Evolutionary conservation across 2,888 invertebrate genomes (phyloP).

Genomic region (Cerastis leucographa): DNA sequence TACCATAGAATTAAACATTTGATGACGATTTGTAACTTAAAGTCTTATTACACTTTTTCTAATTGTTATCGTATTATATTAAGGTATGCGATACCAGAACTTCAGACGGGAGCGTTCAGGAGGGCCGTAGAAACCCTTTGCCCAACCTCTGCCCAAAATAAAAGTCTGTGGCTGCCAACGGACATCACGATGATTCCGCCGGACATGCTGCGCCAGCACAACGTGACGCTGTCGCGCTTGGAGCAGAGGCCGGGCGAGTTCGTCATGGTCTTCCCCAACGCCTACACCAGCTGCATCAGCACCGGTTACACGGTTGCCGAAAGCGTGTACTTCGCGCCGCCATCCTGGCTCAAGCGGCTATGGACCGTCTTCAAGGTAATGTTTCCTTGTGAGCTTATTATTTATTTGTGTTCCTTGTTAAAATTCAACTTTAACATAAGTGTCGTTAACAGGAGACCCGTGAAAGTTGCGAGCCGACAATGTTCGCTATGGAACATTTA

Average conservation of each 20-base stretch:
- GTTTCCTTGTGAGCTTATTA: slow-evolving; percentile 6
- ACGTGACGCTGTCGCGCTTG: slow-evolving; percentile 94
- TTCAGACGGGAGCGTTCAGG: slow-evolving; percentile 94
- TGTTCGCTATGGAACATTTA: slow-evolving; percentile 96
- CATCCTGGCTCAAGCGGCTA: slow-evolving; percentile 94
- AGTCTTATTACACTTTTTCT: background rate
- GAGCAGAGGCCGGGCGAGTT: slow-evolving; percentile 97
- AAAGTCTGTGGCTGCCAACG: slow-evolving; percentile 96
- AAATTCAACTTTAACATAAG: no score
- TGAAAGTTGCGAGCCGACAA: slow-evolving; percentile 96
- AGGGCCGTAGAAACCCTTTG: slow-evolving; percentile 94
- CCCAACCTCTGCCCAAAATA: slow-evolving; percentile 95
- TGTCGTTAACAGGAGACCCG: slow-evolving; percentile 92
- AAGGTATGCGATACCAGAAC: slow-evolving; percentile 95
- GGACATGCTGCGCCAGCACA: slow-evolving; percentile 93
- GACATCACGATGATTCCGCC: slow-evolving; percentile 98
- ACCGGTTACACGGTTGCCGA: slow-evolving; percentile 97
- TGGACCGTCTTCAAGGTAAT: slow-evolving; percentile 93
- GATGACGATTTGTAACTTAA: background rate
- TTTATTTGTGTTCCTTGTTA: background rate
- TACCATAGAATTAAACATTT: background rate
- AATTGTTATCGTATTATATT: background rate
- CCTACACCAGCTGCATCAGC: slow-evolving; percentile 96
- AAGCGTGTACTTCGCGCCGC: slow-evolving; percentile 97
- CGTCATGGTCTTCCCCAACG: slow-evolving; percentile 96